Base-by-base conservation (phyloP, 2,113 vertebrate species). In the Archocentrus centrarchus region DNA sequence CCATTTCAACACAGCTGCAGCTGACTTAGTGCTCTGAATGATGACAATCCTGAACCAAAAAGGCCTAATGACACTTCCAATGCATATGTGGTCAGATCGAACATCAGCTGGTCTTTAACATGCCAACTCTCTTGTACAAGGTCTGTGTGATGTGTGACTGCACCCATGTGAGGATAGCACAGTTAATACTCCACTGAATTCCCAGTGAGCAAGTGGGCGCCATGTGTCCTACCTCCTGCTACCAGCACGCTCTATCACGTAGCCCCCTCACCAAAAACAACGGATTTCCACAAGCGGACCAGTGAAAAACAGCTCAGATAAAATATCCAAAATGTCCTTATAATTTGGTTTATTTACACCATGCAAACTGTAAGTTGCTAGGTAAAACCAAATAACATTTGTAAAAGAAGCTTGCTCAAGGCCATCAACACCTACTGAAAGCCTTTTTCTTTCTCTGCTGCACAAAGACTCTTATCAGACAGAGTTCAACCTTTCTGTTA, bases 11-110 rank as follows among this genome's bases (percentile, higher is more conserved):
- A 75, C 4, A 11, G 39, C 44, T 70, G 63, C 14, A 77, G 47
- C 58, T 32, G 68, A 24, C 73, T 84, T 64, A 30, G 20, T 30
- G 79, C 35, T 70, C 62, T 60, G 80, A 80, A 70, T 50, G 59
- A 88, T 22, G 58, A 84, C 75, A 62, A 61, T 37, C 8, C 47
- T 68, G 10, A 79, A 82, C 82, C 83, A 76, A 81, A 88, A 27
- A 27, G 76, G 79, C n/a, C 53, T 11, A 58, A 70, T 55, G 80
- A 62, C 61, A 22, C 78, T 37, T 59, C 18, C 27, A 53, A 73
- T n/a, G 68, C 47, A 3, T 10, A 53, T 20, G 66, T 11, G 11
- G 44, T 73, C 47, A 35, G 27, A 1, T 55, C 8, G 27, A 73
- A 73, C 27, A 14, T 14, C 1, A 55, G 68, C 68, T 32, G 47